A percentile compares a stretch with the other conserved stretches of the same genome.
These are phyloP conservation scores for Gobius niger DNA, from an alignment of 2,113 vertebrate species.

Conservation along the genomic window DNA sequence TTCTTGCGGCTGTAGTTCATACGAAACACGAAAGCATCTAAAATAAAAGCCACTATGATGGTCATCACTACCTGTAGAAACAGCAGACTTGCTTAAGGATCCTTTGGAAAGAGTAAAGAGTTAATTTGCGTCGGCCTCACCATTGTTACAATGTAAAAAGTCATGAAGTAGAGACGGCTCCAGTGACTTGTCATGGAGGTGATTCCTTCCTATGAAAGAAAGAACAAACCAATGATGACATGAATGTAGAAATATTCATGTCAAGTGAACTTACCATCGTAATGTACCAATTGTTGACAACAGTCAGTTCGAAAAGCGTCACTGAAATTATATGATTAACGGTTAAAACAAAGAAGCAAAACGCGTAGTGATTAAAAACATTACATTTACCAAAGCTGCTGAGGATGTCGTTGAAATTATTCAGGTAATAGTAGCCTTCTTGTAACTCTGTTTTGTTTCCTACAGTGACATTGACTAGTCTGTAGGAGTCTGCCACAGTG, in stretches of 20 bases:
- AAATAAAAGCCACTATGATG: slow-evolving; percentile 96
- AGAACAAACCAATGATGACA: background rate
- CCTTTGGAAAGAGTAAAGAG: background rate
- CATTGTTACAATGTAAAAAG: slow-evolving; percentile 98
- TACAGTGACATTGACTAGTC: slow-evolving; percentile 81
- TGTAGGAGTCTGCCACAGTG: slow-evolving; percentile 91
- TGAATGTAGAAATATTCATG: background rate
- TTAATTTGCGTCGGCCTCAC: slow-evolving; percentile 67
- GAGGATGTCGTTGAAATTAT: slow-evolving; percentile 97
- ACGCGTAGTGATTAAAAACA: background rate
- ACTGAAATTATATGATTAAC: slow-evolving; percentile 72
- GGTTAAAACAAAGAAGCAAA: background rate
- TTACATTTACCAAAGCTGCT: slow-evolving; percentile 89
- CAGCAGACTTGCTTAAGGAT: background rate
- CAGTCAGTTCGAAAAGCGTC: slow-evolving; percentile 94
- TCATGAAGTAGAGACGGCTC: slow-evolving; percentile 99
- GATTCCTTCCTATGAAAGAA: slow-evolving; percentile 86
- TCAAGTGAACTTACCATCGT: slow-evolving; percentile 86
- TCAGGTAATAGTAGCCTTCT: slow-evolving; percentile 98
- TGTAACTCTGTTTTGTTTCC: slow-evolving; percentile 87
- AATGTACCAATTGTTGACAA: slow-evolving; percentile 99
- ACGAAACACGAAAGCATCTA: slow-evolving; percentile 96
- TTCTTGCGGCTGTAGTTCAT: slow-evolving; percentile 99
- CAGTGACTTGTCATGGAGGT: slow-evolving; percentile 95
- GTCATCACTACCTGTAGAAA: slow-evolving; percentile 92